A percentile compares a stretch with the other conserved stretches of the same genome.
Evolutionary conservation across 1,140 invertebrate species (phyloP).

Genomic region (Drosophila orosa): DNA sequence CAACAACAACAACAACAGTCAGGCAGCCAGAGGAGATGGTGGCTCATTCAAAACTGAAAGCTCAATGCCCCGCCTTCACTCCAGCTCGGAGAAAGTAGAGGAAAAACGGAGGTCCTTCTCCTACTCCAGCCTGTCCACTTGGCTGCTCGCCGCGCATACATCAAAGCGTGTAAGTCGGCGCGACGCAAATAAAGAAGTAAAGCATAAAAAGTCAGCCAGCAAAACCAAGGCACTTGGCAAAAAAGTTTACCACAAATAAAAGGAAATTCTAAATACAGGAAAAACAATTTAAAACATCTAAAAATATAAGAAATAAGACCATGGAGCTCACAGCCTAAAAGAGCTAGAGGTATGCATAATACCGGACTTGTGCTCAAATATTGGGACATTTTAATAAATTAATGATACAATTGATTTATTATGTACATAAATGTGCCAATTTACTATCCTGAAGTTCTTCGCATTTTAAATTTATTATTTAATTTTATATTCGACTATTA

Average conservation of each 20-base stretch:
- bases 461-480: no score
- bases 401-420: no score
- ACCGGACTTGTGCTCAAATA: no score
- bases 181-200: constrained; percentile 76
- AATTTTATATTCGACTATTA: no score
- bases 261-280: not conserved
- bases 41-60: constrained; percentile 62
- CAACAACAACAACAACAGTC: constrained; percentile 56
- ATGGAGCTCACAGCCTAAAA: no score
- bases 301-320: no score
- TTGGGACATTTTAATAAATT: no score
- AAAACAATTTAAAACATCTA: not conserved
- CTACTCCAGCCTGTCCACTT: constrained; percentile 58
- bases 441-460: no score
- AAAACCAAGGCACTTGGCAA: constrained; percentile 27
- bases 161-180: constrained; percentile 77
- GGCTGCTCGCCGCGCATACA: constrained; percentile 74
- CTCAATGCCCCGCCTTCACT: constrained; percentile 22
- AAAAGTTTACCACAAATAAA: not conserved
- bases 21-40: constrained; percentile 11
- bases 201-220: constrained; percentile 74
- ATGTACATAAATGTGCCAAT: no score
- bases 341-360: no score
- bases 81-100: constrained; percentile 19
- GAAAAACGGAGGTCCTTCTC: constrained; percentile 6